Evolutionary conservation across 1,140 invertebrate genomes (phyloP).

Genomic region (Anthonomus grandis): DNA sequence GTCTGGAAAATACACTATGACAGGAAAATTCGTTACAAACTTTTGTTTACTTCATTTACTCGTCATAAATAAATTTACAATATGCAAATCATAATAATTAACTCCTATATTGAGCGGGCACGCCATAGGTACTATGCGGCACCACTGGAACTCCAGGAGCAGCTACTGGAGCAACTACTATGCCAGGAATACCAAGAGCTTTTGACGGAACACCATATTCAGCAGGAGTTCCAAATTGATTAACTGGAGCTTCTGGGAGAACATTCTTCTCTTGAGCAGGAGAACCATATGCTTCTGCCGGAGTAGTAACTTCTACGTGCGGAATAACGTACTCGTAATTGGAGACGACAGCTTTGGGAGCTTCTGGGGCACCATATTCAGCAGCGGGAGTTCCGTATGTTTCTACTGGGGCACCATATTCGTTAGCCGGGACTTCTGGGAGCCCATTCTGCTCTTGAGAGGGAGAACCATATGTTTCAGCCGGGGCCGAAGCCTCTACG

Average conservation of each 20-base stretch:
- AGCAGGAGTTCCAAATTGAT: slow-evolving; percentile 9
- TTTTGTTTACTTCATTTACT: no score
- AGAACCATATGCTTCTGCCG: neutral
- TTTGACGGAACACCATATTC: neutral
- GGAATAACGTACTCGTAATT: slow-evolving; percentile 16
- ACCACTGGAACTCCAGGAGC: slow-evolving; percentile 6
- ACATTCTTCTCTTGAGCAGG: no score
- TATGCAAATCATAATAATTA: no score
- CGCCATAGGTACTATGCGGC: slow-evolving; percentile 11
- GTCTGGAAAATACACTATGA: no score
- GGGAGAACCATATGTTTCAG: neutral
- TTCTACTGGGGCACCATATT: slow-evolving; percentile 9
- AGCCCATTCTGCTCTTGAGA: no score
- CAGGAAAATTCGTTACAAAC: no score
- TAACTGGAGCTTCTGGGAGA: neutral
- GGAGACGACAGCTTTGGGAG: no score
- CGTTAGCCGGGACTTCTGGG: neutral
- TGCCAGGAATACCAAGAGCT: neutral
- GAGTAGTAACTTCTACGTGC: neutral
- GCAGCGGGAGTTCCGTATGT: no score
- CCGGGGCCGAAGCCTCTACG: neutral
- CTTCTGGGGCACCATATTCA: slow-evolving; percentile 10
- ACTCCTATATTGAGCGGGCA: no score
- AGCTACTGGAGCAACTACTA: neutral
- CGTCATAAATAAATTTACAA: no score